Conservation (phyloP, 2,113 vertebrate genomes). For the Ciconia boyciana region DNA sequence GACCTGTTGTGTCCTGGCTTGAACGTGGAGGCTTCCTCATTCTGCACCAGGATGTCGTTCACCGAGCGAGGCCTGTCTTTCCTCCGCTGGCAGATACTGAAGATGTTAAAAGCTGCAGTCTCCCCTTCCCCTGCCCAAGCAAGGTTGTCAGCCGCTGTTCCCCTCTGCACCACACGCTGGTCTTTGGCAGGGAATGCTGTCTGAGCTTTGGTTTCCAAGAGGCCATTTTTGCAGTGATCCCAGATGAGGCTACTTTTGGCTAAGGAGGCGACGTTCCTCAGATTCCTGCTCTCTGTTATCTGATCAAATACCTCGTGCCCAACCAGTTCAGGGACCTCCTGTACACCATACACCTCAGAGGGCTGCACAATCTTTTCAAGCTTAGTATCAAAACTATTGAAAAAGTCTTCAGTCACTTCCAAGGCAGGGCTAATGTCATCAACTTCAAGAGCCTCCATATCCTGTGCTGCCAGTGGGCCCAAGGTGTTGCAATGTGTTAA, state of each 20-base stretch:
- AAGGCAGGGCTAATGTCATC: slow-evolving; percentile 95
- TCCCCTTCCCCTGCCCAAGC: slow-evolving; percentile 81
- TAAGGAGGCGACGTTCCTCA: slow-evolving; percentile 58
- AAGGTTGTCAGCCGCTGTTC: slow-evolving; percentile 78
- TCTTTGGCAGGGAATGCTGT: slow-evolving; percentile 80
- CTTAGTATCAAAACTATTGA: slow-evolving; percentile 82
- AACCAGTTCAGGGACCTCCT: slow-evolving; percentile 83
- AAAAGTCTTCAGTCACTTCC: slow-evolving; percentile 96
- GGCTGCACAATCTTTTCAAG: slow-evolving; percentile 76
- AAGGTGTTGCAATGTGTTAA: neutral
- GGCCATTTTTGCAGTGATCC: slow-evolving; percentile 77
- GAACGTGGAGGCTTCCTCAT: slow-evolving; percentile 80
- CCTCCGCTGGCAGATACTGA: slow-evolving; percentile 83
- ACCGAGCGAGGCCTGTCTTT: slow-evolving; percentile 89
- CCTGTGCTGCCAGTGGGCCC: neutral
- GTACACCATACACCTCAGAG: slow-evolving; percentile 74
- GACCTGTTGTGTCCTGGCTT: slow-evolving; percentile 91
- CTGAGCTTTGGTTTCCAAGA: slow-evolving; percentile 77
- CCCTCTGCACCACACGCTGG: slow-evolving; percentile 65
- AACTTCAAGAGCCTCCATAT: slow-evolving; percentile 91
- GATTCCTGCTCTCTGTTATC: slow-evolving; percentile 65
- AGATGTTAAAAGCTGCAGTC: slow-evolving; percentile 76
- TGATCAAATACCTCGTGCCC: slow-evolving; percentile 69
- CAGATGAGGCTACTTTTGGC: slow-evolving; percentile 79
- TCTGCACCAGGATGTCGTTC: slow-evolving; percentile 86